Conservation (phyloP, 2,113 vertebrate species). For the Ptilonorhynchus violaceus region DNA sequence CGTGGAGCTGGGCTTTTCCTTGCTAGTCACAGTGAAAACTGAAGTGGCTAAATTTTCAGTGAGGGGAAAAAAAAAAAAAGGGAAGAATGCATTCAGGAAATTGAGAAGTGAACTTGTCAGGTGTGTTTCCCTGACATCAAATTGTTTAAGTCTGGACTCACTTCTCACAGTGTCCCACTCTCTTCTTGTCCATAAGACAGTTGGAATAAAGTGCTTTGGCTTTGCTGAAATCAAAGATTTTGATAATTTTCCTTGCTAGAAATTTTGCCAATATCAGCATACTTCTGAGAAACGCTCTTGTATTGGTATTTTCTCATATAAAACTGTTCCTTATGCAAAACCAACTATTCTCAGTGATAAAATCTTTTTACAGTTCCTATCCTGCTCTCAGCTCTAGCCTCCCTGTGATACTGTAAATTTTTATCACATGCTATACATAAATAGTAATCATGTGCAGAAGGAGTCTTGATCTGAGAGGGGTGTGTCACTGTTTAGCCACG, state of each 20-base stretch:
- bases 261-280: neutral
- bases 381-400: neutral
- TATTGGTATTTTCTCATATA: neutral
- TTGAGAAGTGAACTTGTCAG: neutral
- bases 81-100: neutral
- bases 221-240: neutral
- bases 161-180: neutral
- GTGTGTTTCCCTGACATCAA: neutral
- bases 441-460: neutral
- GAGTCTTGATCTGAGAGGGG: neutral
- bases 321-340: constrained; percentile 25
- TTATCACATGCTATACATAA: neutral
- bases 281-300: neutral
- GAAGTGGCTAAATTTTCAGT: neutral
- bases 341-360: neutral
- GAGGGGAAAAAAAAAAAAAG: neutral
- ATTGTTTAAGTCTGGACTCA: neutral
- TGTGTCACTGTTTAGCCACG: neutral
- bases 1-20: accelerated
- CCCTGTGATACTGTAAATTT: constrained; percentile 27
- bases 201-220: neutral
- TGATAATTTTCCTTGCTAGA: neutral
- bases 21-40: neutral
- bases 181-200: neutral
- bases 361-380: constrained; percentile 31